phyloP scores from a whole-genome alignment of 92 coral and sea anemone species.

The Heteractis magnifica region DNA sequence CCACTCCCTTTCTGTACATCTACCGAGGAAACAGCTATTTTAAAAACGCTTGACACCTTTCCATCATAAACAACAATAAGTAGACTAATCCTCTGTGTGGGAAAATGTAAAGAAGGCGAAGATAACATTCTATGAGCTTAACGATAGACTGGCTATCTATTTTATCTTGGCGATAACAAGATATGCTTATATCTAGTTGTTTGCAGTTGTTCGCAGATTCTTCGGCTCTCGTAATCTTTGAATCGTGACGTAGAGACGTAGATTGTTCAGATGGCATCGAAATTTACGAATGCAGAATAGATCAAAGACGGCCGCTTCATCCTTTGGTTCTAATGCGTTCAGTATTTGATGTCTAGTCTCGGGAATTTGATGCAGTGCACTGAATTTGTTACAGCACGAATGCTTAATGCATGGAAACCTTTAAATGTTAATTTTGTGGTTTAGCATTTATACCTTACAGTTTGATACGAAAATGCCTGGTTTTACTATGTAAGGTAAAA shows the following conservation, averaged over 20 bases:
- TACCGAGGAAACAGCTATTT: constrained; percentile 21
- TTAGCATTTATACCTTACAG: background rate
- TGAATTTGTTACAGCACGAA: no score
- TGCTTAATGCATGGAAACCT: no score
- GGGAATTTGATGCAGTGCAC: background rate
- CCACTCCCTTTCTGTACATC: constrained; percentile 14
- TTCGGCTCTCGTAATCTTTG: background rate
- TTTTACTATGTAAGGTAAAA: no score
- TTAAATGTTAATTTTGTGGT: no score
- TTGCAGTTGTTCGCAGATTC: background rate
- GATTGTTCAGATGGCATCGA: background rate
- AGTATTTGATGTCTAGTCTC: background rate
- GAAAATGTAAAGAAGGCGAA: background rate
- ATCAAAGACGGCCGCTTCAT: constrained; percentile 4
- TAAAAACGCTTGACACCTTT: constrained; percentile 16
- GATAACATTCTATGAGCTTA: background rate
- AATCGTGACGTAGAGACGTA: background rate
- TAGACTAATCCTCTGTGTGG: background rate
- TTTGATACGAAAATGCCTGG: no score
- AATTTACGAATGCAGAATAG: background rate
- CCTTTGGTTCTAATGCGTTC: background rate
- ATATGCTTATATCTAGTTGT: background rate
- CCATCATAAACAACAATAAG: background rate
- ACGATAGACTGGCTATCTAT: background rate
- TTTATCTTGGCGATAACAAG: background rate